Evolutionary conservation across 2,113 vertebrate genomes (phyloP).

Genomic region (Passer domesticus): DNA sequence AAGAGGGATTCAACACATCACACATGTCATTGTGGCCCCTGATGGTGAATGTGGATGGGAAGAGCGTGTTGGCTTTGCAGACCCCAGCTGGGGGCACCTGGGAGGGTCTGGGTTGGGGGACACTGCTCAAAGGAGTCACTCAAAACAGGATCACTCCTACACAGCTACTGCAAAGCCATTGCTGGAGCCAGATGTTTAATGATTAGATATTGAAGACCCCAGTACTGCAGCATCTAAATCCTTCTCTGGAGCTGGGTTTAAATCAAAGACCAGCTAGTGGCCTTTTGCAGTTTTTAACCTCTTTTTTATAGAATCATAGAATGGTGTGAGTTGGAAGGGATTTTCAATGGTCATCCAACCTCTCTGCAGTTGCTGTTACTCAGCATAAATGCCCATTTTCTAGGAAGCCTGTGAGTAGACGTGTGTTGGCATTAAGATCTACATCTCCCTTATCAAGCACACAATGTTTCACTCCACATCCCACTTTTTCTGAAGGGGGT

Average conservation of each 20-base stretch:
- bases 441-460: not conserved
- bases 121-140: not conserved
- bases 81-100: not conserved
- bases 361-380: not conserved
- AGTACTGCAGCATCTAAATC: not conserved
- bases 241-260: not conserved
- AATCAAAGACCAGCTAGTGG: not conserved
- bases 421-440: not conserved
- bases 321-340: not conserved
- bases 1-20: not conserved
- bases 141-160: not conserved
- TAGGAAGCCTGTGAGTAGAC: not conserved
- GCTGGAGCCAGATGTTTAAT: not conserved
- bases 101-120: not conserved
- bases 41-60: not conserved
- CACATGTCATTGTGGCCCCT: fast-evolving
- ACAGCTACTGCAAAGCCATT: not conserved
- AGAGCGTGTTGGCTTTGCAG: not conserved
- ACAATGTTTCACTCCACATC: not conserved
- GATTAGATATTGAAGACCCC: not conserved
- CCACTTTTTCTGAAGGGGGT: not conserved
- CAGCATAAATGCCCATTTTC: not conserved
- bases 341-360: not conserved
- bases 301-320: not conserved
- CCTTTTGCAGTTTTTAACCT: not conserved